Conservation (phyloP, 2,888 invertebrate species). For the Exephanes ischioxanthus region DNA sequence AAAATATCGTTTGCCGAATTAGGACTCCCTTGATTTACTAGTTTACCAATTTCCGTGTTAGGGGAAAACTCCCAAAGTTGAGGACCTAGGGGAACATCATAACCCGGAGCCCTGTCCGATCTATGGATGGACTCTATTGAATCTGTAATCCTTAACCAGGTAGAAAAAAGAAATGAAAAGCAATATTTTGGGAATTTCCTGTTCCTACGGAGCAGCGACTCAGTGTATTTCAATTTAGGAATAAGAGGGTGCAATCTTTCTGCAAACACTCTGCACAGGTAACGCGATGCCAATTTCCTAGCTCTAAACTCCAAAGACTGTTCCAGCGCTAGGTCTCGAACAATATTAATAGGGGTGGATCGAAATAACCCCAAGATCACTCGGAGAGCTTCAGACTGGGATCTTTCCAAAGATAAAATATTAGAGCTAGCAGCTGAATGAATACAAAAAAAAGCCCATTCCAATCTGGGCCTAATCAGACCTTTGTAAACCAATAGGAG, state of each 20-base stretch:
- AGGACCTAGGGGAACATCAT: too few species aligned
- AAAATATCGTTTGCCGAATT: background rate
- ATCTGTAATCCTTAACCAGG: background rate
- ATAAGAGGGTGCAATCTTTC: background rate
- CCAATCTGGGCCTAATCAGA: background rate
- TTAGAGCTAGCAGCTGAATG: background rate
- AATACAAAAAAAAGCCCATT: constrained; percentile 17
- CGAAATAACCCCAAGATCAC: background rate
- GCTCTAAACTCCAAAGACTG: background rate
- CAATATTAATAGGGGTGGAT: background rate
- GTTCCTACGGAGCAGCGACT: background rate
- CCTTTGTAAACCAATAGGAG: background rate
- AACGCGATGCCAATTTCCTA: background rate
- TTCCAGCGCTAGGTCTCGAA: constrained; percentile 3
- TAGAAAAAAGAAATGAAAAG: constrained; percentile 1
- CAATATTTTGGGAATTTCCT: background rate
- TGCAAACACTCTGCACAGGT: background rate
- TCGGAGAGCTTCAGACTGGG: background rate
- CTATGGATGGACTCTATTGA: too few species aligned
- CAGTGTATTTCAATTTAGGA: background rate
- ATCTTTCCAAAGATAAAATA: background rate
- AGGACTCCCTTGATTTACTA: background rate
- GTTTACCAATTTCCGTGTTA: background rate
- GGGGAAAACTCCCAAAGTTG: too few species aligned
- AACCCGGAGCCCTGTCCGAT: too few species aligned